Conservation (phyloP, 2,113 vertebrate species). For the Heliornis fulica region DNA sequence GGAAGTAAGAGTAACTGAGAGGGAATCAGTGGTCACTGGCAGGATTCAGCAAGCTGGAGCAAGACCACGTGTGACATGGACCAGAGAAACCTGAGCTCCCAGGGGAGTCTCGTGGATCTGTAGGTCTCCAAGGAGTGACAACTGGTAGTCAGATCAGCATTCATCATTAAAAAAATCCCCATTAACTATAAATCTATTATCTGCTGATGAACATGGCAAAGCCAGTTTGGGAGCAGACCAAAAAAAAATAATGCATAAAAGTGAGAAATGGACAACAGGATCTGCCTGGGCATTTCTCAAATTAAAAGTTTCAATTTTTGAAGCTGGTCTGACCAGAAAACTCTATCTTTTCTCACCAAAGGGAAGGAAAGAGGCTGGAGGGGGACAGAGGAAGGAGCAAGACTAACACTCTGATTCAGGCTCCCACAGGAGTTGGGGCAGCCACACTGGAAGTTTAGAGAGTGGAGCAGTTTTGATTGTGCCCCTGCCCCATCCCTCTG, state of each 20-base stretch:
- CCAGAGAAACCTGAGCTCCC: not conserved
- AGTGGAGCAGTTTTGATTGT: not conserved
- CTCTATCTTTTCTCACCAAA: not conserved
- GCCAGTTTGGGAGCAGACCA: not conserved
- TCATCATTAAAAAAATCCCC: not conserved
- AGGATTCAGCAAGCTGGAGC: not conserved
- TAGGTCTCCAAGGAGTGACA: not conserved
- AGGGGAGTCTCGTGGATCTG: not conserved
- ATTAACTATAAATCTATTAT: accelerated
- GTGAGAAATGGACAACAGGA: not conserved
- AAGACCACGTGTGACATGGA: not conserved
- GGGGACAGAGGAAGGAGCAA: not conserved
- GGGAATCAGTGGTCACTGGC: not conserved
- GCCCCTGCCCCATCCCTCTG: not conserved
- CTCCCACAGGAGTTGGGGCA: not conserved
- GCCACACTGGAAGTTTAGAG: not conserved
- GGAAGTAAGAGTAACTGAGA: not conserved
- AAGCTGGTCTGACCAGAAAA: not conserved
- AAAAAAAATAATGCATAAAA: not conserved
- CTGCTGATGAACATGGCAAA: not conserved
- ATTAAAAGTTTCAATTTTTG: not conserved
- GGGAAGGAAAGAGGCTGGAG: not conserved
- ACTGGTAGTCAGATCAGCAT: not conserved
- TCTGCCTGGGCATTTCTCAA: not conserved
- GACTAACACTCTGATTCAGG: accelerated